phyloP scores from a whole-genome alignment of 2,888 invertebrate species.

The Rhodophaea formosa region DNA sequence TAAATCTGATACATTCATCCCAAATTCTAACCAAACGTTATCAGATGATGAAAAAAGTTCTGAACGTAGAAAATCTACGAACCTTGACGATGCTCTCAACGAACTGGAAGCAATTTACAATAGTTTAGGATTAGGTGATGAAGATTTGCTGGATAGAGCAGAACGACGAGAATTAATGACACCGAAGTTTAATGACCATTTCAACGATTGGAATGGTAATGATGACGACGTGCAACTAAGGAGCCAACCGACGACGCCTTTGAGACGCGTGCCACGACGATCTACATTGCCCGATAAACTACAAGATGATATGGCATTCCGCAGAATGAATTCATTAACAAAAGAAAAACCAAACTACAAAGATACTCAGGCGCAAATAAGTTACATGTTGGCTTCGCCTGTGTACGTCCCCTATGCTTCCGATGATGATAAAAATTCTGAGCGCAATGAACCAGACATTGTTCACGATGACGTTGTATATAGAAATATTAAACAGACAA shows the following conservation, averaged over 20 bases:
- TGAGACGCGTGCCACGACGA: slow-evolving; percentile 61
- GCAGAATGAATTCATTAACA: slow-evolving; percentile 83
- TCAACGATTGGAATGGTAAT: slow-evolving; percentile 78
- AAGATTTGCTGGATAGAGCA: slow-evolving; percentile 89
- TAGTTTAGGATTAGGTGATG: slow-evolving; percentile 91
- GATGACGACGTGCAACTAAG: slow-evolving; percentile 69
- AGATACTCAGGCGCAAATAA: slow-evolving; percentile 75
- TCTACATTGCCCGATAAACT: slow-evolving; percentile 84
- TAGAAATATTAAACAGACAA: slow-evolving; percentile 89
- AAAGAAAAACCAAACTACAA: slow-evolving; percentile 73
- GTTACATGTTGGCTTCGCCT: slow-evolving; percentile 87
- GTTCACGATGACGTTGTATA: slow-evolving; percentile 92
- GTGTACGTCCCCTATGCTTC: slow-evolving; percentile 79
- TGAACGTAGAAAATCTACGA: slow-evolving; percentile 85
- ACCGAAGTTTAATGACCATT: slow-evolving; percentile 70
- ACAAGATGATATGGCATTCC: slow-evolving; percentile 90
- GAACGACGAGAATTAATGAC: slow-evolving; percentile 86
- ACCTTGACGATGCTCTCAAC: slow-evolving; percentile 92
- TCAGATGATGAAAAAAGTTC: slow-evolving; percentile 75
- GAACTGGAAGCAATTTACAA: slow-evolving; percentile 96
- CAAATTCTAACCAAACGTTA: slow-evolving; percentile 60
- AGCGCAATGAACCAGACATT: slow-evolving; percentile 89
- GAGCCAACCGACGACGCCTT: slow-evolving; percentile 73
- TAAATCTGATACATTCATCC: slow-evolving; percentile 70
- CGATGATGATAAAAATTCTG: slow-evolving; percentile 76